These are phyloP conservation scores for Siniperca obscura DNA, from an alignment of 2,797 vertebrate species.

Conservation along the genomic window DNA sequence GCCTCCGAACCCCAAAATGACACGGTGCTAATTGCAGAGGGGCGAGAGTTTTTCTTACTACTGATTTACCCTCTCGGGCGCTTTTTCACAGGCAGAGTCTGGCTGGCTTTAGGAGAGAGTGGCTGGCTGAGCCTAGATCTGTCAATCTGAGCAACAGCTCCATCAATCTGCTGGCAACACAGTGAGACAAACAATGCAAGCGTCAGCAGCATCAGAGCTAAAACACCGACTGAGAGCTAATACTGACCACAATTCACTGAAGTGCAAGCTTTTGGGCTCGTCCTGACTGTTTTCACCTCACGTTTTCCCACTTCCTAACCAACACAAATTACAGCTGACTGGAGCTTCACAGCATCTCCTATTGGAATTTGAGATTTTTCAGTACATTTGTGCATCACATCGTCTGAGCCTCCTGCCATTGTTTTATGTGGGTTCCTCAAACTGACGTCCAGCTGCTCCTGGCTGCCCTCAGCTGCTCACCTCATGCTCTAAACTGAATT, in stretches of 20 bases:
- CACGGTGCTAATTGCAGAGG: conserved; percentile 64
- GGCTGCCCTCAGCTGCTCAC: conserved; percentile 17
- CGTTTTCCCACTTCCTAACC: conserved; percentile 7
- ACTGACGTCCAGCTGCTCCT: background rate
- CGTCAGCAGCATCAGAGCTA: conserved; percentile 49
- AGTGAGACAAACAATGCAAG: conserved; percentile 49
- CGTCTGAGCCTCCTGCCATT: conserved; percentile 20
- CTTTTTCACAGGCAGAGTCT: conserved; percentile 23
- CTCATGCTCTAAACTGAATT: conserved; percentile 17
- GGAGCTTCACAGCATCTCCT: background rate
- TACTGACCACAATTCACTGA: conserved; percentile 10
- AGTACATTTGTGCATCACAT: conserved; percentile 14
- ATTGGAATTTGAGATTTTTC: conserved; percentile 1
- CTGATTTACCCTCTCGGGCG: conserved; percentile 41
- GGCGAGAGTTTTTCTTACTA: conserved; percentile 47
- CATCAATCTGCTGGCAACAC: conserved; percentile 66
- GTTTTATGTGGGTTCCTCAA: conserved; percentile 36
- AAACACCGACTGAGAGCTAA: conserved; percentile 15
- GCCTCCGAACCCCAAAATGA: conserved; percentile 54
- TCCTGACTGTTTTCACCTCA: background rate
- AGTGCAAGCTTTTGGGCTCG: too few species aligned
- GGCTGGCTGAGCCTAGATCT: conserved; percentile 59
- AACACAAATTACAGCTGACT: background rate
- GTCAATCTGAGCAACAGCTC: conserved; percentile 65
- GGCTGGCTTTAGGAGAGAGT: conserved; percentile 41